phyloP scores from a whole-genome alignment of 2,888 invertebrate species.

The Drosophila anomalata region DNA sequence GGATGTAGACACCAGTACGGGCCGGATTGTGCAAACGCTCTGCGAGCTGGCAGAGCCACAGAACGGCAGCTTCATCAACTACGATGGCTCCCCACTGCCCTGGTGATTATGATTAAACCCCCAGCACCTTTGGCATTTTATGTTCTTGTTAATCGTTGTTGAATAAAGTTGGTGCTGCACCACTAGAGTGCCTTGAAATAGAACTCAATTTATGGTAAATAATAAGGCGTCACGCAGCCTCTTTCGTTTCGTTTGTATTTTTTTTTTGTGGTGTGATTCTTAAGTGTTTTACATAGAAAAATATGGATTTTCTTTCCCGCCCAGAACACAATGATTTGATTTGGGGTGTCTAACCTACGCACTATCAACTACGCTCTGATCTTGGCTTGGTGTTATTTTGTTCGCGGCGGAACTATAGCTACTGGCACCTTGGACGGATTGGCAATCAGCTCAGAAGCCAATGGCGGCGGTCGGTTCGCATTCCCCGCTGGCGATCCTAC shows the following conservation, averaged over 20 bases:
- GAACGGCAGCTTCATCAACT: constrained; percentile 91
- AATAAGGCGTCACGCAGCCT: neutral
- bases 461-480: constrained; percentile 25
- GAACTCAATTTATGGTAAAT: neutral
- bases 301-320: constrained; percentile 19
- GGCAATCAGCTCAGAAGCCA: neutral
- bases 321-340: constrained; percentile 19
- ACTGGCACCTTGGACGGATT: constrained; percentile 38
- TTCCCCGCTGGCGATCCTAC: constrained; percentile 3
- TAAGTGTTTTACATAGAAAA: constrained; percentile 32
- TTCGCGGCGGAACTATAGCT: constrained; percentile 38
- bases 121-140: constrained; percentile 10
- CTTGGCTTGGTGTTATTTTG: constrained; percentile 27
- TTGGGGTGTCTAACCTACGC: constrained; percentile 20
- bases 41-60: constrained; percentile 86
- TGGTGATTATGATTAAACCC: constrained; percentile 85
- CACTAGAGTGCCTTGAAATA: neutral
- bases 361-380: neutral
- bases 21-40: constrained; percentile 88
- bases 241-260: constrained; percentile 6
- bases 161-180: constrained; percentile 2
- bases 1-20: constrained; percentile 88
- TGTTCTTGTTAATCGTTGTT: constrained; percentile 28
- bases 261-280: neutral
- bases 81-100: constrained; percentile 89